Conservation (phyloP, 23 tunicate genomes). For the Ciona savignyi region DNA sequence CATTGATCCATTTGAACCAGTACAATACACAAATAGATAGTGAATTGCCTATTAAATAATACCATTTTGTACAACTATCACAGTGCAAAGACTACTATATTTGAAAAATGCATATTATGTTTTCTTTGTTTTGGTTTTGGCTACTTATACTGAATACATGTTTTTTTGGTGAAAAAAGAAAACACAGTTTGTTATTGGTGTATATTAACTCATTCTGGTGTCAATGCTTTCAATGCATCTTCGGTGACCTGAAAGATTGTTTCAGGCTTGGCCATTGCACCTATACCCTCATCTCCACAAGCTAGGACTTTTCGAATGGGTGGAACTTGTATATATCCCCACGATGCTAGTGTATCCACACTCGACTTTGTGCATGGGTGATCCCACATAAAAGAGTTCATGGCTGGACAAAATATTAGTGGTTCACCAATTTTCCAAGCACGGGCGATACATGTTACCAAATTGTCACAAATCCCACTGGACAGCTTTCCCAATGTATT, state of each 20-base stretch:
- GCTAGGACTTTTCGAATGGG: constrained; percentile 70
- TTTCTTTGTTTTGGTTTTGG: no score
- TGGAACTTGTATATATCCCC: constrained; percentile 66
- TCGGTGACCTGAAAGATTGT: constrained; percentile 19
- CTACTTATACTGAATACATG: no score
- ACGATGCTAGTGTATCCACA: constrained; percentile 37
- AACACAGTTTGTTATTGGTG: no score
- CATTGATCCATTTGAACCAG: no score
- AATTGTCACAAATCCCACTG: constrained; percentile 87
- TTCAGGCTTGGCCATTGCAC: constrained; percentile 64
- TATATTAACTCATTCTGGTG: no score
- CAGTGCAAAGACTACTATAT: no score
- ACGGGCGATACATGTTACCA: constrained; percentile 72
- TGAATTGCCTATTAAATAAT: no score
- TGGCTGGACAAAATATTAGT: constrained; percentile 84
- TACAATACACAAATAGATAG: no score
- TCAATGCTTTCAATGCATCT: no score
- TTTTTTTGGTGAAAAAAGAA: no score
- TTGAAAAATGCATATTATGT: no score
- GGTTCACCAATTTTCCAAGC: constrained; percentile 71
- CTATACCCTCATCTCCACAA: constrained; percentile 87
- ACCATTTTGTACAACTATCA: no score
- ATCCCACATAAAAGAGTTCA: constrained; percentile 94
- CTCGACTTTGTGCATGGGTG: constrained; percentile 74
- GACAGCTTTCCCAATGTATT: constrained; percentile 90